Base-by-base conservation (phyloP, 1,140 invertebrate genomes). In the Macrocentrus cingulum region DNA sequence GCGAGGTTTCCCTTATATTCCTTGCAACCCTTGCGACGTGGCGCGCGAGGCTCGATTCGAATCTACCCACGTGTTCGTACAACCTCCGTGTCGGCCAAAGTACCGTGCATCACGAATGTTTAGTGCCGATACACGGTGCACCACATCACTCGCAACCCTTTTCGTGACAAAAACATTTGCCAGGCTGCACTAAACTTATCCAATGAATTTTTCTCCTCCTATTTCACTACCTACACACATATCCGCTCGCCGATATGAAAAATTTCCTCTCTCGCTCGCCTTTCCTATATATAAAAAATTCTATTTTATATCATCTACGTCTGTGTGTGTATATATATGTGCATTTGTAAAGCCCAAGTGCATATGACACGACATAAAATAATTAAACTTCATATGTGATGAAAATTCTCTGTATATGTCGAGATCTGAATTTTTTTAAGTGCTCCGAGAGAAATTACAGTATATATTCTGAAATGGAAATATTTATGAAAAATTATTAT, bases 81-180 rank as follows among this genome's bases (percentile, higher is more conserved):
- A 59, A 62, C 52, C 51, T 45, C 51, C 41, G 51, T 19, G 49
- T 42, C 34, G 41, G 20, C 22, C 46, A 62, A 61, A 62, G 51
- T 62, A 57, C 61, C 56, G 39, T 41, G 25, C 41, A 54, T 62
- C 61, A 62, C 61, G 61, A 62, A 62, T 62, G 53, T 62, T 62
- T 62, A 57, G 55, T 44, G 34, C 55, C 54, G 54, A 56, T 56
- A 56, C 54, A 56, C 16, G 16, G 36, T 37, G 19, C 13, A 22
- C 36, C 34, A 37, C 3, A 39, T 13, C 32, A 46, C 22, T 41
- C 19, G 34, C 23, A 39, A 39, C 29, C 37, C 19, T 49, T 57
- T 57, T 57, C 55, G 55, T 57, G 55, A 57, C 55, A 57, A 45
- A 56, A 56, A 57, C 55, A 49, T 57, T 57, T 46, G 32, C 22